Base-by-base conservation (phyloP, 2,113 vertebrate species). In the Guaruba guarouba region DNA sequence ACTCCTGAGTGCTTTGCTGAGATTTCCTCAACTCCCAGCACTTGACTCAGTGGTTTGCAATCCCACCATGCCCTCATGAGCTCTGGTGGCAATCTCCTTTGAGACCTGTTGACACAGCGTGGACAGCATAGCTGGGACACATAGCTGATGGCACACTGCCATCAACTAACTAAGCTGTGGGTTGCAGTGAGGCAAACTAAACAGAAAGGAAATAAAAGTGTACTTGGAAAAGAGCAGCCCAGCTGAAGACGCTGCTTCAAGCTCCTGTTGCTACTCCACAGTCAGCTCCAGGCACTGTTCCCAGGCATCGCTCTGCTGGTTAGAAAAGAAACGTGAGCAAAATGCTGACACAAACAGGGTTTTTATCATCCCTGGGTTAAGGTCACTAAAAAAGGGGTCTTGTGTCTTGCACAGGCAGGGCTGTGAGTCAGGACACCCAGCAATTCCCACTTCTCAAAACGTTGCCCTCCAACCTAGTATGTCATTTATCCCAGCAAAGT, bases 41-140 rank as follows among this genome's bases (percentile, higher is more conserved):
- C 33, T n/a, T n/a, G 20, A 57, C 20, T 57, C 6, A 6, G 20
- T 57, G 25, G 39, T 86, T 48, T 29, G 13, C 39, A 20, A 11
- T 27, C 41, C 64, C 64, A 61, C 16, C 8, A 0, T 9, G 16
- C 3, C 59, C 48, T 54, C 69, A 35, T 0, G 1, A 69, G 41
- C 11, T 57, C 29, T 61, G 44, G 13, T 66, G 37, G 39, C 13
- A 8, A 33, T 51, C 13, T 70, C 57, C 25, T 2, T 0, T 41
- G 25, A 49, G 73, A 73, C 14, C 25, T 35, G 14, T 3, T 29
- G 44, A 54, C 7, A 7, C 5, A 17, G 44, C 24, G 18, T 37
- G 18, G 29, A n/a, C 33, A 0, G 0, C 61, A 8, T 8, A 13
- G 10, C 8, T 57, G 77, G 41, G 35, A 12, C 22, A 14, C 41